Percentiles rank a stretch among this genome's conserved stretches.
Conservation (phyloP, 2,113 vertebrate species). For the Lontra canadensis region DNA sequence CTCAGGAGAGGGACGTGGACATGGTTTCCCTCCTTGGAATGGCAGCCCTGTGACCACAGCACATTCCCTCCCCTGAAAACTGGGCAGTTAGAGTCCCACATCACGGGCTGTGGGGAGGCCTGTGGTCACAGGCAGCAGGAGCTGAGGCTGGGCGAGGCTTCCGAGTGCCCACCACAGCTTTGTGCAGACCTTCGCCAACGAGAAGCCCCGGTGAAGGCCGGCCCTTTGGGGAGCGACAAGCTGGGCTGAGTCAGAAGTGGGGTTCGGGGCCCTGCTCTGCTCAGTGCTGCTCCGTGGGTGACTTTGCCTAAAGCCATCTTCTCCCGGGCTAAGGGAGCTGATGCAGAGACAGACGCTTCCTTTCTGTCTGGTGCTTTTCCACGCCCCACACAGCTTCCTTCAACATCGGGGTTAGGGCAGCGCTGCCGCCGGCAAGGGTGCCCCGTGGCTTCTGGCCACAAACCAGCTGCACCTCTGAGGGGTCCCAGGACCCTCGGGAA, state of each 20-base stretch:
- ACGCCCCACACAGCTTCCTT: background rate
- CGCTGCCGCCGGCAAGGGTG: background rate
- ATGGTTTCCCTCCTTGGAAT: background rate
- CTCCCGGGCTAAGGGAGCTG: background rate
- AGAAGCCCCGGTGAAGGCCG: background rate
- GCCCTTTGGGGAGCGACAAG: background rate
- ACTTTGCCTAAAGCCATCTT: accelerated
- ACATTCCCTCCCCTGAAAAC: background rate
- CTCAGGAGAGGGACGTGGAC: background rate
- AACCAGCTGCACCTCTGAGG: background rate
- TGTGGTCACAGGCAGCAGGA: background rate
- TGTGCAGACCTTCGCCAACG: accelerated
- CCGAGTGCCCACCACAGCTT: accelerated
- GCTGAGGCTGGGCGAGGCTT: background rate
- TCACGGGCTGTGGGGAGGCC: background rate
- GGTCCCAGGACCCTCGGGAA: background rate
- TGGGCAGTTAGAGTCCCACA: too few relatives aligned
- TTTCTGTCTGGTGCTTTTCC: background rate
- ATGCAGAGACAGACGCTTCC: too few relatives aligned
- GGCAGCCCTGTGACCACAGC: background rate
- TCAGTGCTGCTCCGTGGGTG: too few relatives aligned
- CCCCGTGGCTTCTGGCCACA: background rate
- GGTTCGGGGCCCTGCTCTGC: background rate
- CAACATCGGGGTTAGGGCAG: background rate
- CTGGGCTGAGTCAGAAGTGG: background rate